Base-by-base conservation (phyloP, 1,140 invertebrate genomes). In the Scaptomyza graminum region DNA sequence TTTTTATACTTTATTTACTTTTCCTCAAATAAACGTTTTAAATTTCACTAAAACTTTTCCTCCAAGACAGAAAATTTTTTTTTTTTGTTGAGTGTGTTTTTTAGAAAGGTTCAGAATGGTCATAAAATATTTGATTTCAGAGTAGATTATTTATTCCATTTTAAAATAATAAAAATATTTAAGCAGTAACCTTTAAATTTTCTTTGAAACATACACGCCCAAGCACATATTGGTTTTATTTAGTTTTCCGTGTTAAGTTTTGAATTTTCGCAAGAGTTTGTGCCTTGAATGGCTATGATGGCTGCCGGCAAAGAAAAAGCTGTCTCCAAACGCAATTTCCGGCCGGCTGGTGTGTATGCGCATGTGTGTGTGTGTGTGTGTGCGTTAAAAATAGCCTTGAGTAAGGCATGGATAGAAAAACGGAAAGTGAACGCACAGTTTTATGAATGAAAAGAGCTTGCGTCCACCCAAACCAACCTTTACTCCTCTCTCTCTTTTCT, bases 311-410 rank as follows among this genome's bases (percentile, higher is more conserved):
- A 41, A 34, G 11, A 34, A 63, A 69, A 55, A 71, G 44, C 16
- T 62, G 50, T 65, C 60, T 64, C 31, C 61, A 51, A 65, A 60
- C 61, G 47, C 64, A 66, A 72, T 73, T 64, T 79, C 64, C 81
- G 66, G 76, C 78, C 66, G 68, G 68, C 56, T 55, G 73, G 76
- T 55, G 49, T 34, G 31, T 34, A 7, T 34, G 31, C 6, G 28
- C 2, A 9, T 34, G 31, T 34, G 31, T 34, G 31, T 34, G 31
- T 34, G 7, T 34, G 31, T 34, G 31, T 34, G 31, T 3, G 31
- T 71, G 69, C 63, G 67, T 77, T 89, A 89, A 81, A 89, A 89
- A 84, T 89, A 89, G 84, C 80, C 84, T 89, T 84, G 84, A 68
- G 57, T 75, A 61, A 69, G 57, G 57, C 70, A 61, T 41, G 57